phyloP scores from a whole-genome alignment of 2,797 vertebrate genomes.

The Poecilia picta region DNA sequence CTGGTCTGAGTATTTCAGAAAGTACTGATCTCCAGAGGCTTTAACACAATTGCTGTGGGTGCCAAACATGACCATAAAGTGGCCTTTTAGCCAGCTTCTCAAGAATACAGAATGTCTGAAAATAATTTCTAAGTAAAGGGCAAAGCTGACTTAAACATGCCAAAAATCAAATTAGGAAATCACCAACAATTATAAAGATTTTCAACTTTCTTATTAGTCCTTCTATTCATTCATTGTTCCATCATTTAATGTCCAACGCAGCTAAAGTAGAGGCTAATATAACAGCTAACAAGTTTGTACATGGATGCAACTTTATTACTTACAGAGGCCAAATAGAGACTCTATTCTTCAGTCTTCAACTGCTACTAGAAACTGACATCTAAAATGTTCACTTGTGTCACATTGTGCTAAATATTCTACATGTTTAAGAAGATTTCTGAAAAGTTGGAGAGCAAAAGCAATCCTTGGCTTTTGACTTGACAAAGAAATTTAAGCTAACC shows the following conservation, averaged over 20 bases:
- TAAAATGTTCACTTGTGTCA: slow-evolving; percentile 8
- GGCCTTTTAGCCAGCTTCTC: no score
- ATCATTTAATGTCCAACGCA: not conserved
- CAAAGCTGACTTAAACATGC: not conserved
- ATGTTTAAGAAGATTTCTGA: slow-evolving; percentile 24
- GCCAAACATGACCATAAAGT: not conserved
- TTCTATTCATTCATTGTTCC: not conserved
- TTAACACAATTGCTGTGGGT: not conserved
- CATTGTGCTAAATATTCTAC: slow-evolving; percentile 14
- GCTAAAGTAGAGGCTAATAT: not conserved
- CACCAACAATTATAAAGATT: not conserved
- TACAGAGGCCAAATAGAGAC: not conserved
- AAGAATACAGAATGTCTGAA: not conserved
- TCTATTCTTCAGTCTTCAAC: not conserved
- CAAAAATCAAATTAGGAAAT: not conserved
- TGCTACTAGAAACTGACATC: not conserved
- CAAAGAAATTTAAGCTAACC: slow-evolving; percentile 36
- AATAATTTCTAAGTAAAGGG: not conserved
- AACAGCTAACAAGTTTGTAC: not conserved
- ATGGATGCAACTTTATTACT: not conserved
- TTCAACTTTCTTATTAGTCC: not conserved
- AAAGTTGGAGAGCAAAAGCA: slow-evolving; percentile 43
- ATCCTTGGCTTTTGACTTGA: slow-evolving; percentile 34
- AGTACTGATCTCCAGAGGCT: not conserved
- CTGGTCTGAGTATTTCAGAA: not conserved